Conservation (phyloP, 2,113 vertebrate species). For the Oreochromis tanganicae region DNA sequence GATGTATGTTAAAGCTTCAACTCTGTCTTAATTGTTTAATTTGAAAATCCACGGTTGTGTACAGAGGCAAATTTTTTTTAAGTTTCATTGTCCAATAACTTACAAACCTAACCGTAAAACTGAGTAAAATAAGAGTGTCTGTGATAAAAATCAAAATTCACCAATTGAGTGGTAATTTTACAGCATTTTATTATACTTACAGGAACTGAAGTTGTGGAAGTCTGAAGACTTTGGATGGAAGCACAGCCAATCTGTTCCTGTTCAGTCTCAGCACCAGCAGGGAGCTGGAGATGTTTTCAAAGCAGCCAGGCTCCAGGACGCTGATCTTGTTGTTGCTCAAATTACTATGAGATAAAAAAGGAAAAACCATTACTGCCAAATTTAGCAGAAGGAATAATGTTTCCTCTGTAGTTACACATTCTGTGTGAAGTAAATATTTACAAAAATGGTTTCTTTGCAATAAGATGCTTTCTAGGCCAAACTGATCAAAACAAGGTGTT, state of each 20-base stretch:
- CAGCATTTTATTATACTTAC: slow-evolving; percentile 72
- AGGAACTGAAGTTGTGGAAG: slow-evolving; percentile 89
- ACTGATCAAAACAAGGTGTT: neutral
- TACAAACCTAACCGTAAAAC: neutral
- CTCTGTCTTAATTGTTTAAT: neutral
- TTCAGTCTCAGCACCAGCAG: slow-evolving; percentile 91
- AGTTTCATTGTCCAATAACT: neutral
- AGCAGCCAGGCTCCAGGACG: slow-evolving; percentile 87
- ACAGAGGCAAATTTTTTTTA: neutral
- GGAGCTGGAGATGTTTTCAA: slow-evolving; percentile 91
- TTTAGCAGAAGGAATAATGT: neutral
- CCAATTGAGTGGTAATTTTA: neutral
- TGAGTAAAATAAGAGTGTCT: neutral
- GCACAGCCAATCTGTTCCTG: slow-evolving; percentile 83
- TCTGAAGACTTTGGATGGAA: slow-evolving; percentile 90
- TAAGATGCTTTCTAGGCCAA: neutral
- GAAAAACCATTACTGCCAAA: neutral
- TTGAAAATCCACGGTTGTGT: neutral
- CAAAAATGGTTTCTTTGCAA: neutral
- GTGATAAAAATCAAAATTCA: neutral
- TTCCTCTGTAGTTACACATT: neutral
- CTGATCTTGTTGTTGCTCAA: slow-evolving; percentile 95
- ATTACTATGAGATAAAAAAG: slow-evolving; percentile 75
- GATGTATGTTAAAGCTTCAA: neutral
- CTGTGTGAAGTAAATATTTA: neutral